These are phyloP conservation scores for Cinara cedri DNA, from an alignment of 2,888 invertebrate genomes.

Conservation along the genomic window DNA sequence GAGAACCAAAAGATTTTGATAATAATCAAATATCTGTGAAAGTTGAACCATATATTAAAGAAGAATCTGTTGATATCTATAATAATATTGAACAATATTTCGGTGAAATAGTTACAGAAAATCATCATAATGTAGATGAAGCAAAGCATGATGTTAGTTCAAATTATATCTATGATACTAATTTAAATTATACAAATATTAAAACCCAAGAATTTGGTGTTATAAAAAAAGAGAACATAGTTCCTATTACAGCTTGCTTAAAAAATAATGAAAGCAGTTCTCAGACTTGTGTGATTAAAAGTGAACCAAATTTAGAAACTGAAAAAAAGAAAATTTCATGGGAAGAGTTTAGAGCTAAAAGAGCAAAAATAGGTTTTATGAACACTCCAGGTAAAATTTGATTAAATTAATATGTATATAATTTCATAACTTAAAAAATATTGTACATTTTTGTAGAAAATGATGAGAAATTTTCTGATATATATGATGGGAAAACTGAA, in stretches of 20 bases:
- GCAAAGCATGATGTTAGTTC: background rate
- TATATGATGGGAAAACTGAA: constrained; percentile 20
- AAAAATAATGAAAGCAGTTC: background rate
- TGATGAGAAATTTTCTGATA: background rate
- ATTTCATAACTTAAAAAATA: background rate
- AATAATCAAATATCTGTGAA: background rate
- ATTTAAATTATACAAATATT: background rate
- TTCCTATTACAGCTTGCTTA: background rate
- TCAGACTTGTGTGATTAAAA: background rate
- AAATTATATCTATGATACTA: background rate
- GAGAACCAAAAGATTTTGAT: background rate
- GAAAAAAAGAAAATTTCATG: constrained; percentile 53
- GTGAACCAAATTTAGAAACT: constrained; percentile 1
- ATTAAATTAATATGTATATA: background rate
- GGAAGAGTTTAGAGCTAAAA: constrained; percentile 51
- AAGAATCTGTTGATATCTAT: constrained; percentile 2
- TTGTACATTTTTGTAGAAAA: constrained; percentile 14
- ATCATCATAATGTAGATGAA: too few relatives aligned
- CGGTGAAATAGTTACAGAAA: background rate
- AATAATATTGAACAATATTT: constrained; percentile 3
- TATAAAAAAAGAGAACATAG: background rate
- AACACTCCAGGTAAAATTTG: constrained; percentile 9
- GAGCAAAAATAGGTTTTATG: constrained; percentile 24
- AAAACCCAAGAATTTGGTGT: background rate
- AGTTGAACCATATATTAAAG: background rate